Base-by-base conservation (phyloP, 2,113 vertebrate species). In the Campylomormyrus numenius region DNA sequence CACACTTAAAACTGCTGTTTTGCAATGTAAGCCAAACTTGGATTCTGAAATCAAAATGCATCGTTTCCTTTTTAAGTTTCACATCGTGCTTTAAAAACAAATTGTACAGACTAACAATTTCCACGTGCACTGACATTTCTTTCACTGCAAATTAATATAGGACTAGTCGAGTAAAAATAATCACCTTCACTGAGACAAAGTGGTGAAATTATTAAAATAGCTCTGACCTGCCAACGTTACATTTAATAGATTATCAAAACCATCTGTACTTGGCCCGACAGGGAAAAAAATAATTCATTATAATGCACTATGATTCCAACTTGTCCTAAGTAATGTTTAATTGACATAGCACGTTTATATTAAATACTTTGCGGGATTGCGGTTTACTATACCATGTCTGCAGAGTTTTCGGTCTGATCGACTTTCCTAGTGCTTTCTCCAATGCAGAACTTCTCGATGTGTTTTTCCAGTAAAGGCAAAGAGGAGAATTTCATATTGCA, bases 401-500 rank as follows among this genome's bases (percentile, higher is more conserved):
- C 77, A 7, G 91, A 88, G 0, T 89, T 92, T 53, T 89, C 91
- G 6, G 89, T 89, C 66, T 89, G 88, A 27, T 89, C 58, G 48
- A 58, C 88, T 42, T 89, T 92, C 58, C 89, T 91, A 74, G 91
- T 35, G 85, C 91, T 88, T 42, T 86, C 89, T 42, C 94, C 94
- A 84, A 94, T 93, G 80, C 93, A 94, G 83, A 94, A 94, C 91
- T 91, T 94, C 19, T 93, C 92, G 90, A 92, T 91, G 56, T 94
- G 94, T 45, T 93, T 93, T 89, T 89, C 88, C 19, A 94, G 90
- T 77, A 94, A 90, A 80, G 90, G 89, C 24, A 88, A 91, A 31
- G 94, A 94, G 84, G 90, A 94, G 56, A 94, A 94, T 89, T 90
- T 90, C 93, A 94, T 94, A 39, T 91, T 91, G 88, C 94, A 94